Evolutionary conservation across 2,113 vertebrate species (phyloP), one percentile per base, ranked within the genome.

Genomic region (Atherinomorus stipes): DNA sequence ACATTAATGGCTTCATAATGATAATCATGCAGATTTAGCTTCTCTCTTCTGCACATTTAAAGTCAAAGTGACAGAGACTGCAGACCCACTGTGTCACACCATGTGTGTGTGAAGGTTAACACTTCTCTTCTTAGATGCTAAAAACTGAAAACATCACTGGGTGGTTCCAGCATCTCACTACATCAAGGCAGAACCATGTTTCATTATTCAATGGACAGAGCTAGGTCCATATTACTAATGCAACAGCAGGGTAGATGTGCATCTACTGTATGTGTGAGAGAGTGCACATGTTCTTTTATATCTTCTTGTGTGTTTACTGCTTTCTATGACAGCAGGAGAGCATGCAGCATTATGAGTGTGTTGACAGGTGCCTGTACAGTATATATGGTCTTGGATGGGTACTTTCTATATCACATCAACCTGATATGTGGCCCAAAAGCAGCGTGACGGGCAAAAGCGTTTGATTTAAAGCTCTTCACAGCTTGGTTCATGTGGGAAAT

Each of bases 161-260:
- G 54, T 44, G 1, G 44, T 40, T 61, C 45, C 26, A 50, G 64
- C 73, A 57, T 78, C 22, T 78, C 11, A 26, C 25, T 54, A 74
- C 79, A 81, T 81, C 74, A 77, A 83, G 74, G 78, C 52, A 54
- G 31, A 74, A 31, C 58, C 18, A 54, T 63, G 65, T 56, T 84
- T 85, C 71, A 80, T 83, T 72, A 81, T 85, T 84, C 58, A 84
- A 37, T 44, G 71, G 34, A 54, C 50, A 40, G 47, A 78, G 70
- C 63, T 40, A 47, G 71, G 59, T 58, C 64, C 60, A 54, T 52
- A 67, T 88, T 62, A 83, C 61, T 78, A 85, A 79, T 77, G 75
- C 74, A 88, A 52, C 25, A 78, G 49, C 49, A 44, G 49, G 34
- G 47, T 50, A 15, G 50, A 56, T 42, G 61, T 26, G 42, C 37